Evolutionary conservation across 2,888 invertebrate species (phyloP).

Genomic region (Frankliniella fusca): DNA sequence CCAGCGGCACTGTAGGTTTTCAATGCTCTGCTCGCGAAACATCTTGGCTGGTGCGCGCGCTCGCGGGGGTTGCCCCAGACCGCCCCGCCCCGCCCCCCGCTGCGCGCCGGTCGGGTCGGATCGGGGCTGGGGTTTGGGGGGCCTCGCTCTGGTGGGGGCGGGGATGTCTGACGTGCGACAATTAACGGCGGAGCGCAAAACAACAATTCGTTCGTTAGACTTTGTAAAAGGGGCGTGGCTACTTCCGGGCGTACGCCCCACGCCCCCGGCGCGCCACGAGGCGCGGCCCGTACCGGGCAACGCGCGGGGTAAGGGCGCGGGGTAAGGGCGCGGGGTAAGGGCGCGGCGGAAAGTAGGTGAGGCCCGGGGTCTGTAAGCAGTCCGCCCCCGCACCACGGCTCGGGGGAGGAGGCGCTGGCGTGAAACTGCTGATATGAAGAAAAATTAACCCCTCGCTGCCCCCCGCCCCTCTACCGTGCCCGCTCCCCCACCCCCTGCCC

Average conservation of each 20-base stretch:
- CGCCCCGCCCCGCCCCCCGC: not conserved
- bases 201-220: constrained; percentile 18
- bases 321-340: not conserved
- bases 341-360: not conserved
- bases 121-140: too few relatives aligned
- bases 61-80: not conserved
- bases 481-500: not conserved
- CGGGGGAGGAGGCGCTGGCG: not conserved
- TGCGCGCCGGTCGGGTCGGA: not conserved
- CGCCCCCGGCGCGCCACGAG: too few relatives aligned
- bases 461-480: not conserved
- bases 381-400: not conserved
- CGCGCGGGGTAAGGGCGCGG: not conserved
- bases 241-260: not conserved
- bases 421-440: constrained; percentile 20
- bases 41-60: too few relatives aligned
- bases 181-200: too few relatives aligned
- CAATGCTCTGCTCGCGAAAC: too few relatives aligned
- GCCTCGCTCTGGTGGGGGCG: not conserved
- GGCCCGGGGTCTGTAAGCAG: not conserved
- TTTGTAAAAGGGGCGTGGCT: constrained; percentile 15
- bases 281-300: too few relatives aligned
- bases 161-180: too few relatives aligned
- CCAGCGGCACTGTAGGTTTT: not conserved
- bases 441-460: constrained; percentile 1